A percentile compares a stretch with the other conserved stretches of the same genome.
phyloP scores from a whole-genome alignment of 1,140 invertebrate species.

The Campoletis sonorensis region DNA sequence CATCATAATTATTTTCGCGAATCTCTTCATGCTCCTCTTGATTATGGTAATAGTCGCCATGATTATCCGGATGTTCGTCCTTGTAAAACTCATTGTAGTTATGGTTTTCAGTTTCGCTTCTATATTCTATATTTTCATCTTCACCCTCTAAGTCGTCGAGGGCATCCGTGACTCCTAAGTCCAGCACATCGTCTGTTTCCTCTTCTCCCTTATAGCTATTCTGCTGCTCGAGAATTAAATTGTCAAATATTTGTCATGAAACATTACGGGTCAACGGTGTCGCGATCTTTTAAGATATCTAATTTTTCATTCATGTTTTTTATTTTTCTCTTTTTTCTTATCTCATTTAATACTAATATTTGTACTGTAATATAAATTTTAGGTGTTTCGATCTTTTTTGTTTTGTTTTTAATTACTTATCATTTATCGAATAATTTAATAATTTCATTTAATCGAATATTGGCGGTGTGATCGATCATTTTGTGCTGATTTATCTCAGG shows the following conservation, averaged over 20 bases:
- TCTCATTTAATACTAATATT: background rate
- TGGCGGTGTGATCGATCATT: too few relatives aligned
- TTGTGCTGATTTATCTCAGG: background rate
- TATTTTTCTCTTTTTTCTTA: conserved; percentile 6
- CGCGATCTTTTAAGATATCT: conserved; percentile 34
- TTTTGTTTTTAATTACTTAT: too few relatives aligned
- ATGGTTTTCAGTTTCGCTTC: conserved; percentile 59
- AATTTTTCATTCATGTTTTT: conserved; percentile 33
- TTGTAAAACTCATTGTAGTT: conserved; percentile 65
- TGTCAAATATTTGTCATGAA: conserved; percentile 71
- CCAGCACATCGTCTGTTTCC: conserved; percentile 75
- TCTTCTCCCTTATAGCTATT: conserved; percentile 76
- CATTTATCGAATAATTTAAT: too few relatives aligned
- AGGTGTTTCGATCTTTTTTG: too few relatives aligned
- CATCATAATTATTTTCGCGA: conserved; percentile 52
- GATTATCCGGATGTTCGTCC: conserved; percentile 56
- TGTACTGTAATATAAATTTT: too few relatives aligned
- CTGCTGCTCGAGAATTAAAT: conserved; percentile 76
- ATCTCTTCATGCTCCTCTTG: conserved; percentile 53
- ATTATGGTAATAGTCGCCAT: conserved; percentile 56
- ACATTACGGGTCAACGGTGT: conserved; percentile 45
- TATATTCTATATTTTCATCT: conserved; percentile 72
- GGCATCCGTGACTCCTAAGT: conserved; percentile 73
- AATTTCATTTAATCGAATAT: too few relatives aligned
- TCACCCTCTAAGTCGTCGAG: conserved; percentile 75